Conservation (phyloP, 1,140 invertebrate species). For the Sesamia nonagrioides region DNA sequence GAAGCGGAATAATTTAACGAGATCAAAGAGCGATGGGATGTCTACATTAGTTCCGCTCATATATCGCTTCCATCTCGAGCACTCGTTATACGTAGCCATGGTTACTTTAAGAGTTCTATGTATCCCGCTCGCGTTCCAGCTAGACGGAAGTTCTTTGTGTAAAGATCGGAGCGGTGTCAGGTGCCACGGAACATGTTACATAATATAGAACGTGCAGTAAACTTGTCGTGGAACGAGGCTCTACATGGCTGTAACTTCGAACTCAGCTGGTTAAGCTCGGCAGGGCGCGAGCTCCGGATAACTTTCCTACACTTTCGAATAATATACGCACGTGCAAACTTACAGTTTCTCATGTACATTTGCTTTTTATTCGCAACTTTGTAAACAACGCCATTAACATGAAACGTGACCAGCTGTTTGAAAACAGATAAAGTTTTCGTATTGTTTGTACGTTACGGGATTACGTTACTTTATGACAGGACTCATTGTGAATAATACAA, state of each 20-base stretch:
- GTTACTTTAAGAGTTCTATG: conserved; percentile 41
- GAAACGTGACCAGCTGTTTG: conserved; percentile 38
- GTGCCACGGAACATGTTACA: conserved; percentile 62
- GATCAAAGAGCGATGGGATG: not conserved
- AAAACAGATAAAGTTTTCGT: conserved; percentile 38
- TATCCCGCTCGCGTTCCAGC: conserved; percentile 36
- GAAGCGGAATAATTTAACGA: not conserved
- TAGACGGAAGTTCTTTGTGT: conserved; percentile 55
- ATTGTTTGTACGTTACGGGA: conserved; percentile 24
- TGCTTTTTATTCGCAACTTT: conserved; percentile 50
- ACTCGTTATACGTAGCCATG: conserved; percentile 4
- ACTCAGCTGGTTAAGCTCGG: conserved; percentile 54
- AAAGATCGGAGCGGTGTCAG: conserved; percentile 59
- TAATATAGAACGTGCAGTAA: conserved; percentile 69
- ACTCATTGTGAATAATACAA: conserved; percentile 6
- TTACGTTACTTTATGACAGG: conserved; percentile 20
- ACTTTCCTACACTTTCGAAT: conserved; percentile 50
- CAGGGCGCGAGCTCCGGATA: conserved; percentile 45
- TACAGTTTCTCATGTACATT: conserved; percentile 35
- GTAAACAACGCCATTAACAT: conserved; percentile 44
- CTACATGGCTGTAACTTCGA: conserved; percentile 55
- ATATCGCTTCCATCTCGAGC: not conserved
- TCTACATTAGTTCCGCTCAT: conserved; percentile 9
- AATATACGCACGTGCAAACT: conserved; percentile 45
- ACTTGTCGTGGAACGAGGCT: conserved; percentile 55